Conservation (phyloP, 2,113 vertebrate genomes). For the Phainopepla nitens region DNA sequence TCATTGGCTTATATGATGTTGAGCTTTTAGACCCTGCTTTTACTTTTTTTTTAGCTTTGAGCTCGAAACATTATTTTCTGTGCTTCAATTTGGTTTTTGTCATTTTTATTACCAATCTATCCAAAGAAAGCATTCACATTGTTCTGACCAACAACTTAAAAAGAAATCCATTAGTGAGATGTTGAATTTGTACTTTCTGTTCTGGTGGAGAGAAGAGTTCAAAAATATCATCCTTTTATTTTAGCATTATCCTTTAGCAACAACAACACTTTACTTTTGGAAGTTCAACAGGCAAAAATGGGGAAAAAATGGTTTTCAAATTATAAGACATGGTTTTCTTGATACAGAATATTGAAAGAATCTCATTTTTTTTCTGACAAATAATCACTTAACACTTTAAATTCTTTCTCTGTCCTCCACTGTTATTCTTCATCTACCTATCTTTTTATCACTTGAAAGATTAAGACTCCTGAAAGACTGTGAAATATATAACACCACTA, state of each 20-base stretch:
- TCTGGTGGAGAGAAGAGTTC: not conserved
- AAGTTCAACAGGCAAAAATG: not conserved
- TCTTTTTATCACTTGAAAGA: not conserved
- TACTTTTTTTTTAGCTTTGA: not conserved
- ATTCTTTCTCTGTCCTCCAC: not conserved
- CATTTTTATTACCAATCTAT: constrained; percentile 1
- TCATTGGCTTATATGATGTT: not conserved
- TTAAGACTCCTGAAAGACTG: not conserved
- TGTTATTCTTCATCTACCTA: not conserved
- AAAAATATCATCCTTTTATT: not conserved
- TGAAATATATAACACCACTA: not conserved
- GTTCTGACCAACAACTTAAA: not conserved
- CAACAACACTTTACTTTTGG: not conserved
- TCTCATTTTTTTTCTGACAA: not conserved
- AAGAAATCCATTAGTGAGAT: not conserved
- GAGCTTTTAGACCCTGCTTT: not conserved
- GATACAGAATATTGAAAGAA: not conserved
- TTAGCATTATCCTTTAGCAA: not conserved
- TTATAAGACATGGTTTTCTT: not conserved
- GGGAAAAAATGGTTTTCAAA: not conserved
- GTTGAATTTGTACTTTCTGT: not conserved
- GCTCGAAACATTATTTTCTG: not conserved
- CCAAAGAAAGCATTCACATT: not conserved
- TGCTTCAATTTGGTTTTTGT: not conserved
- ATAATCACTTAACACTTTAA: not conserved